A percentile compares a stretch with the other conserved stretches of the same genome.
These are phyloP conservation scores for Aeoliscus strigatus DNA, from an alignment of 2,797 vertebrate genomes.

Conservation along the genomic window DNA sequence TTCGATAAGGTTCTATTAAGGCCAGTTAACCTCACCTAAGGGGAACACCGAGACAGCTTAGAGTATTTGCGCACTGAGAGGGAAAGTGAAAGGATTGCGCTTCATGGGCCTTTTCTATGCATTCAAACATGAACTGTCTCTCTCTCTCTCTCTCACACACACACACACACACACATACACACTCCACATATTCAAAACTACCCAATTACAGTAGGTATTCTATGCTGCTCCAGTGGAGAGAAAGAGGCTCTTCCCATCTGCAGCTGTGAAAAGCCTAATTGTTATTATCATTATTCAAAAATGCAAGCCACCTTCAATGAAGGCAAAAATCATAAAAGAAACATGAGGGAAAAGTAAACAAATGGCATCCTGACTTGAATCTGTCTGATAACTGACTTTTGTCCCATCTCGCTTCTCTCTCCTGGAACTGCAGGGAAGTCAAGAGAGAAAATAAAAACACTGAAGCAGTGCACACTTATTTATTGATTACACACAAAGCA, in stretches of 20 bases:
- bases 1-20: slow-evolving; percentile 78
- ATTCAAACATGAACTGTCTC: slow-evolving; percentile 38
- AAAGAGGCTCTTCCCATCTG: slow-evolving; percentile 47
- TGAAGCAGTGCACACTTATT: slow-evolving; percentile 70
- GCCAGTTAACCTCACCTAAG: slow-evolving; percentile 70
- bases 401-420: slow-evolving; percentile 31
- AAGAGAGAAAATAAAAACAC: slow-evolving; percentile 20
- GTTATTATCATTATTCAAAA: slow-evolving; percentile 79
- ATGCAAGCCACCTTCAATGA: slow-evolving; percentile 72
- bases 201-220: slow-evolving; percentile 75
- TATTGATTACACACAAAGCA: slow-evolving; percentile 91
- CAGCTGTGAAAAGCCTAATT: slow-evolving; percentile 75
- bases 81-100: slow-evolving; percentile 39
- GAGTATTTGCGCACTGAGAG: slow-evolving; percentile 46
- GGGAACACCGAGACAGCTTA: slow-evolving; percentile 63
- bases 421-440: slow-evolving; percentile 57
- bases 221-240: slow-evolving; percentile 67
- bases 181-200: slow-evolving; percentile 69
- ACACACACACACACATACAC: slow-evolving; percentile 27
- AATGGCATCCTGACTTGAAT: slow-evolving; percentile 67
- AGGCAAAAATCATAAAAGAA: slow-evolving; percentile 88
- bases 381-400: slow-evolving; percentile 82
- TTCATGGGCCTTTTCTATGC: slow-evolving; percentile 59
- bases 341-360: slow-evolving; percentile 87
- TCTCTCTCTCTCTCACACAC: slow-evolving; percentile 7